Conservation (phyloP, 2,797 vertebrate species). For the Eupleurogrammus muticus region DNA sequence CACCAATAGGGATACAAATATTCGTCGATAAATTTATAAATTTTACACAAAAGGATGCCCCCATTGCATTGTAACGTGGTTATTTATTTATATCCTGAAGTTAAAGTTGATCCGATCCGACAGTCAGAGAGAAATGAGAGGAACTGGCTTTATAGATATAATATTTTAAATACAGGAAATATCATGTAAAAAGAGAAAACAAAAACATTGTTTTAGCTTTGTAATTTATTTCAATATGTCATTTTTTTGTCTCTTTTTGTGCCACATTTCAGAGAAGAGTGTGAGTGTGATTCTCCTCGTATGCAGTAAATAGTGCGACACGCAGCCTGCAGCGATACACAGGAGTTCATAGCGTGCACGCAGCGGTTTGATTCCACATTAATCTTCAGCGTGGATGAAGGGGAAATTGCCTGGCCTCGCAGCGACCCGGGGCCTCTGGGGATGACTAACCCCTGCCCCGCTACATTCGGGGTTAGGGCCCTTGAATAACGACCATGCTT, state of each 20-base stretch:
- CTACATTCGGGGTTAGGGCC: conserved; percentile 37
- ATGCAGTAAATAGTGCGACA: conserved; percentile 26
- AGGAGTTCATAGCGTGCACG: conserved; percentile 57
- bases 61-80: no score
- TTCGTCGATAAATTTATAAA: no score
- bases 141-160: no score
- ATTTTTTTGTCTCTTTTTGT: conserved; percentile 2
- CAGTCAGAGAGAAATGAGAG: no score
- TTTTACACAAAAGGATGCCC: no score
- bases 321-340: conserved; percentile 38
- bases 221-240: background rate
- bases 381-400: conserved; percentile 73
- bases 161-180: no score
- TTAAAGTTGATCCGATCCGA: no score
- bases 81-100: no score
- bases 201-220: conserved; percentile 6
- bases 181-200: no score
- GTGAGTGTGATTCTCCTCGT: conserved; percentile 1
- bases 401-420: conserved; percentile 52
- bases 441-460: conserved; percentile 47
- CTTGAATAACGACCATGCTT: conserved; percentile 52
- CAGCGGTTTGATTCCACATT: conserved; percentile 66
- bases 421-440: conserved; percentile 55
- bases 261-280: conserved; percentile 29
- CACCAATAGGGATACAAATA: no score